Evolutionary conservation across 2,797 vertebrate species (phyloP), one percentile per base, ranked within the genome.

Genomic region (Rallus crepitans): DNA sequence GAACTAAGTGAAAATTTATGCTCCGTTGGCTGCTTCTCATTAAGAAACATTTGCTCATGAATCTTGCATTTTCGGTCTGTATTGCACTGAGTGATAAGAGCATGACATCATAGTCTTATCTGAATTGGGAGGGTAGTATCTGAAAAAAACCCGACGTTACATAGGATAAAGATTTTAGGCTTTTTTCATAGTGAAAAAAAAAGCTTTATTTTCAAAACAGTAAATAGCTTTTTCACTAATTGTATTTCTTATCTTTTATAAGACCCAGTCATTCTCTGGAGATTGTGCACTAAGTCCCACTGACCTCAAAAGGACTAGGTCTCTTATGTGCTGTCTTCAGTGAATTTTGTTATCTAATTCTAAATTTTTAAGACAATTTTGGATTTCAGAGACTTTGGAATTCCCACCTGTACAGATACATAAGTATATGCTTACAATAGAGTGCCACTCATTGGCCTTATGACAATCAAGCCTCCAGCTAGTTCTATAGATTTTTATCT

Each of bases 1-100:
- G 42, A 84, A 70, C 76, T 88, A 65, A 78, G 91, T 72, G 60
- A 83, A 94, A 96, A 96, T 79, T 48, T 73, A 81, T 86, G 93
- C 64, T 85, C 91, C 57, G 47, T 33, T 83, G 80, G 89, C 80
- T 71, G 53, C 81, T 95, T 77, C 75, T 91, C 82, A 71, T 94
- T 75, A 80, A 81, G 86, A 37, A 71, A 68, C 48, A 69, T 65
- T 82, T 80, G 17, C 60, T 90, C 63, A 72, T 42, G 75, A 86
- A 84, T 88, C 90, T 76, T 50, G 39, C 45, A 81, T 94, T 94
- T 75, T 82, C 90, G 53, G 23, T n/a, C 28, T 23, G 82, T 55
- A 82, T 70, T 93, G 65, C 40, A 60, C 19, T 17, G 66, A 48
- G 14, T 69, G 93, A 91, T 59, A 87, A 84, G 47, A 91, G 71